Base-by-base conservation (phyloP, 2,888 invertebrate species). In the Noctua janthina region DNA sequence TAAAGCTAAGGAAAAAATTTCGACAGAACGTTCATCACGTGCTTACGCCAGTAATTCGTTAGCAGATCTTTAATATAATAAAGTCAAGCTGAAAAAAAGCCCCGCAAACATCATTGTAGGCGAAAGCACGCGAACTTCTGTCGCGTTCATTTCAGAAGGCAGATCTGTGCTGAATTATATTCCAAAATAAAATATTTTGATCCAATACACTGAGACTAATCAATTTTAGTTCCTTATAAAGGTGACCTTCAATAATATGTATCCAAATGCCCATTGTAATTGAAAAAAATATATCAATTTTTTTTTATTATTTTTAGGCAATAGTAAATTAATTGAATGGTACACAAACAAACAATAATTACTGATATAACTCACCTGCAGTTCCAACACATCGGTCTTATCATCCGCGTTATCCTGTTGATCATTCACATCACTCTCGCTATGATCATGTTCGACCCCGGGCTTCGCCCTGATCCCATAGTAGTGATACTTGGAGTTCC, bases 401-500 rank as follows among this genome's bases (percentile, higher is more conserved):
- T 91, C 92, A 1, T 94, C 93, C 17, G 74, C 80, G 74, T 88
- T 85, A 13, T 92, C 93, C 4, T 87, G 79, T 62, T 88, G 82
- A 43, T 89, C 90, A 20, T 77, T 82, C 17, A 72, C 77, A 15
- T 85, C 90, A 39, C 81, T 87, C 74, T 88, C 88, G 73, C 75
- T 88, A 67, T 79, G 85, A 1, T 90, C 90, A 7, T 87, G 89
- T 70, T 80, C 88, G 7, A 87, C 86, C 70, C 82, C 90, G 43
- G 90, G 98, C 95, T 99, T 99, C 78, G 99, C 99, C 59, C 99
- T 98, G 89, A 99, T 99, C n/a, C 99, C 99, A 97, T 99, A 99
- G 96, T 99, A 99, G 97, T 99, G 99, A 95, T 99, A 99, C 95
- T 99, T 99, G 51, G 99, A 99, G 97, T 99, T 99, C 59, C 99